Percentiles rank a stretch among this genome's conserved stretches.
phyloP scores from a whole-genome alignment of 2,888 invertebrate species.

The Dichetophora obliterata region DNA sequence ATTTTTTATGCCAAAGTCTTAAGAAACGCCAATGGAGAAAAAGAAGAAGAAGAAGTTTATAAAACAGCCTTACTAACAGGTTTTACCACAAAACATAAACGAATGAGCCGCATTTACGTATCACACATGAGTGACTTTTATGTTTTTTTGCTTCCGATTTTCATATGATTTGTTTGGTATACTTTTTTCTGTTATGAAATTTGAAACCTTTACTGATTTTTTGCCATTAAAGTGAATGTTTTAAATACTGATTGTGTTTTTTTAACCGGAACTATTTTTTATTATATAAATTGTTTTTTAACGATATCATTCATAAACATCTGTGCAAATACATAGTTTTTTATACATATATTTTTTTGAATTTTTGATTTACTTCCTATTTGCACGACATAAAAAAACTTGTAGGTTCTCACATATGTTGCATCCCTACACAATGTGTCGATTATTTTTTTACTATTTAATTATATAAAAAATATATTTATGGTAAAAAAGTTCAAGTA shows the following conservation, averaged over 20 bases:
- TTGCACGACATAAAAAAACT: not conserved
- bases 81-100: constrained; percentile 61
- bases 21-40: not conserved
- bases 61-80: constrained; percentile 52
- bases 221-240: not conserved
- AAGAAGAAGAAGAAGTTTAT: constrained; percentile 3
- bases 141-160: constrained; percentile 21
- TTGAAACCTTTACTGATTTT: constrained; percentile 3
- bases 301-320: constrained; percentile 40
- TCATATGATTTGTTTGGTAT: not conserved
- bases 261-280: constrained; percentile 11
- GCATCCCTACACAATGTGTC: not conserved
- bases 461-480: no score
- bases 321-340: constrained; percentile 46
- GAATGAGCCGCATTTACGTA: constrained; percentile 56
- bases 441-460: no score
- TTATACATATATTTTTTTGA: constrained; percentile 54
- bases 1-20: constrained; percentile 38
- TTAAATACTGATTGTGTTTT: not conserved
- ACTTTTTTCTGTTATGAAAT: constrained; percentile 9
- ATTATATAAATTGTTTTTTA: constrained; percentile 16
- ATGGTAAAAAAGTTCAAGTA: no score
- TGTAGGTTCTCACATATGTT: constrained; percentile 11
- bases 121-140: constrained; percentile 53
- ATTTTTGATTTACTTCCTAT: constrained; percentile 20